Evolutionary conservation across 2,113 vertebrate genomes (phyloP), one percentile per base, ranked within the genome.

Genomic region (Podarcis cretensis): DNA sequence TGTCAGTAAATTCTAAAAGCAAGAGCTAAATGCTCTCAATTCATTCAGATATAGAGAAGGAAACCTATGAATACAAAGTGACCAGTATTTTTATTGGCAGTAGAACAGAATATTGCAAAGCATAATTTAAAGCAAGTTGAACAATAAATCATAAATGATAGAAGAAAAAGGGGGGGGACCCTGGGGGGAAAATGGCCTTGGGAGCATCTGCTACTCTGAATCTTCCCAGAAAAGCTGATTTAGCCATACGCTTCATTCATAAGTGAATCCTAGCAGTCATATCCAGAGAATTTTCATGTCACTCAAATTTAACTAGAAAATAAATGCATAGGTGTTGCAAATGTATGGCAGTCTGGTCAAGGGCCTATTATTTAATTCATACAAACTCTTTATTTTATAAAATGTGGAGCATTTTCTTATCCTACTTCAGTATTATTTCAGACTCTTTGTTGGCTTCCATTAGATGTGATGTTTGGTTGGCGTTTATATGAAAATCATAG

Each of bases 251-350:
- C 90, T 91, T 95, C 79, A 85, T 90, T 84, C 89, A 84, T 87
- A 93, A 91, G 88, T 78, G 77, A 87, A 71, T 37, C 40, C 7
- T 82, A 87, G 89, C 57, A 54, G 23, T 80, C 85, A 86, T 91
- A 81, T 59, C 84, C 63, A 87, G 87, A 78, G 86, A 90, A 90
- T 89, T 87, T 82, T 93, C 83, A 43, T 89, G 80, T 89, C 48
- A 75, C 59, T 90, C 73, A 83, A 43, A 57, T 92, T 93, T 90
- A 90, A 92, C 80, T 85, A 90, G 90, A 94, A 23, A 63, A 10
- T 57, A 23, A 78, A 78, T 1, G 65, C 23, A 77, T 21, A n/a
- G 9, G 10, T 35, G 74, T 79, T 86, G 63, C 69, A 8, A 59
- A 71, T 80, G 20, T 87, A 48, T 27, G 13, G 43, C 43, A 57